Conservation (phyloP, 2,797 vertebrate genomes). For the Catamblyrhynchus diadema region DNA sequence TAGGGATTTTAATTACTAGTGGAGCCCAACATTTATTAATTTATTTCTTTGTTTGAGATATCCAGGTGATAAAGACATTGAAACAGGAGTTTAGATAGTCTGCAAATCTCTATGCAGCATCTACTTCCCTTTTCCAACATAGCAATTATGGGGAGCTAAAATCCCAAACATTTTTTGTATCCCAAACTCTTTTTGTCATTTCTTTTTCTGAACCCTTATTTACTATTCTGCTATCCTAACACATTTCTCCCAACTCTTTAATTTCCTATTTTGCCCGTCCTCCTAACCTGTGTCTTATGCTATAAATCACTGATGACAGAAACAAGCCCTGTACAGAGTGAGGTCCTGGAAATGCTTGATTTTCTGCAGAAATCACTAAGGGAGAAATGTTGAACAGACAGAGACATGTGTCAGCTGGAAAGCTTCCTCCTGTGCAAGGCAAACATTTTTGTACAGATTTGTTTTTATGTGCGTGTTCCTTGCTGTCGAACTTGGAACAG, state of each 20-base stretch:
- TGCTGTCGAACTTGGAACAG: background rate
- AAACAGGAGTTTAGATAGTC: background rate
- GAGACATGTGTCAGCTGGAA: background rate
- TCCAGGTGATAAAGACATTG: background rate
- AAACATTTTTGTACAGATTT: background rate
- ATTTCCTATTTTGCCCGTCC: background rate
- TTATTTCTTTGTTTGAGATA: background rate
- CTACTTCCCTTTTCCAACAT: background rate
- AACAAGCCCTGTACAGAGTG: background rate
- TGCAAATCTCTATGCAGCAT: background rate
- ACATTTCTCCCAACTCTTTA: background rate
- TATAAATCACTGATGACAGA: background rate
- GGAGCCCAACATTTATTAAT: background rate
- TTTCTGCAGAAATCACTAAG: background rate
- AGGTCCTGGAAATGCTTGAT: background rate
- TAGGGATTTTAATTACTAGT: background rate
- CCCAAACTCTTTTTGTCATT: background rate
- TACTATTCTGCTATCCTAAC: background rate
- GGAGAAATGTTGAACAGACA: background rate
- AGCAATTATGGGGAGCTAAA: background rate
- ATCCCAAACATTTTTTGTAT: background rate
- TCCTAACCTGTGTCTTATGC: background rate
- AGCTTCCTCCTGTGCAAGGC: background rate
- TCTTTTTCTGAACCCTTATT: background rate
- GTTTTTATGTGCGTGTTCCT: background rate